phyloP scores from a whole-genome alignment of 2,113 vertebrate genomes.

The Calypte anna region DNA sequence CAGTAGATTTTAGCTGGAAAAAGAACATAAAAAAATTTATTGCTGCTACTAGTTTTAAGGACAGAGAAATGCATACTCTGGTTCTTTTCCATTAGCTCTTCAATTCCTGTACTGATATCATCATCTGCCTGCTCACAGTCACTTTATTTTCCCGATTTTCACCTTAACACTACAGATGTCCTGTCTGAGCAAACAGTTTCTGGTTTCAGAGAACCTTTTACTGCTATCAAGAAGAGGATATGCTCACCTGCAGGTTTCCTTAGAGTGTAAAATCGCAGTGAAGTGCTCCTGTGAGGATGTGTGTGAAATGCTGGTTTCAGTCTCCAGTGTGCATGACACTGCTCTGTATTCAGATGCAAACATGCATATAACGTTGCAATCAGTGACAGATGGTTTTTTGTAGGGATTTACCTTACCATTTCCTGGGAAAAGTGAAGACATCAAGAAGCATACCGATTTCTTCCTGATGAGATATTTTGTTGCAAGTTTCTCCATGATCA shows the following conservation, averaged over 20 bases:
- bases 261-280: background rate
- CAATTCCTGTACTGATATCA: background rate
- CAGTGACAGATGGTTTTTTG: background rate
- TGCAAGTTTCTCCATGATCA: background rate
- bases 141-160: background rate
- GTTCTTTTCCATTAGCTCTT: background rate
- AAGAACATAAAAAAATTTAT: background rate
- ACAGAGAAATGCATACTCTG: background rate
- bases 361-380: background rate
- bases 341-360: too few species aligned
- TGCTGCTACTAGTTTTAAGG: background rate
- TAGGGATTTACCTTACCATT: background rate
- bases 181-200: background rate
- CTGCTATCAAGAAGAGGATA: background rate
- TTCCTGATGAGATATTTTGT: background rate
- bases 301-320: background rate
- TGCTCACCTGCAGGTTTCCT: background rate
- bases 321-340: background rate
- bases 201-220: background rate
- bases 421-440: background rate
- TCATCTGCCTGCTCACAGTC: background rate
- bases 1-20: background rate
- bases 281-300: background rate
- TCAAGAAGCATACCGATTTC: background rate
- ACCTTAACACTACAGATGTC: background rate